These are phyloP conservation scores for Natrix natrix DNA, from an alignment of 2,797 vertebrate species.

Conservation along the genomic window DNA sequence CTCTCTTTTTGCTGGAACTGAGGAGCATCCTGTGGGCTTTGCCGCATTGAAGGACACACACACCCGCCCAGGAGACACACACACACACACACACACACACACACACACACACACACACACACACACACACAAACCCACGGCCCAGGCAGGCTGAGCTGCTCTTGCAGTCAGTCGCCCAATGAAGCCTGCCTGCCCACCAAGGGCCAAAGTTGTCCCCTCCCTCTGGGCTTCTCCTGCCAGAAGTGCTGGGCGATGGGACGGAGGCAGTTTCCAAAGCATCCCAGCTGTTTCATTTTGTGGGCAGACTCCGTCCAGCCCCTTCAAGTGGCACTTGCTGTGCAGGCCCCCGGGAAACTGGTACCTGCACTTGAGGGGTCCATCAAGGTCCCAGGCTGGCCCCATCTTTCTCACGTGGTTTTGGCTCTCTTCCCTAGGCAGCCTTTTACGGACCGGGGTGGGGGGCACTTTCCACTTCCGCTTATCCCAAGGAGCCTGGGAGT, in stretches of 20 bases:
- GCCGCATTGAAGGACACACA: neutral
- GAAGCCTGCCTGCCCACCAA: neutral
- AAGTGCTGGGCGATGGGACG: rapidly evolving
- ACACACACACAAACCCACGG: too few relatives aligned
- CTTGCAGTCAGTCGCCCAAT: neutral
- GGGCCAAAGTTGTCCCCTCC: neutral
- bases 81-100: too few relatives aligned
- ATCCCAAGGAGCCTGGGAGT: neutral
- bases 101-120: too few relatives aligned
- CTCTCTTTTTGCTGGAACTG: neutral
- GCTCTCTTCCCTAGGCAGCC: neutral
- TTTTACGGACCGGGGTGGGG: neutral
- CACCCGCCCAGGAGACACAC: too few relatives aligned
- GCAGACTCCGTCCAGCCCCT: neutral
- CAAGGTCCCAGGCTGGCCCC: neutral
- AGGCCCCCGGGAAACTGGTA: neutral
- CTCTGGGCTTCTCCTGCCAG: neutral
- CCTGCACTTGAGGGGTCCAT: neutral
- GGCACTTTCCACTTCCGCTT: neutral
- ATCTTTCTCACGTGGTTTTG: neutral
- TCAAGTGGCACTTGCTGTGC: neutral
- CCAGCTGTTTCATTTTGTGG: neutral
- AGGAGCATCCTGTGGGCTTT: neutral
- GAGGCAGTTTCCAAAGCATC: neutral
- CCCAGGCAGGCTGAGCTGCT: neutral